Evolutionary conservation across 1,140 invertebrate genomes (phyloP).

Genomic region (Drosophila kanapiae): DNA sequence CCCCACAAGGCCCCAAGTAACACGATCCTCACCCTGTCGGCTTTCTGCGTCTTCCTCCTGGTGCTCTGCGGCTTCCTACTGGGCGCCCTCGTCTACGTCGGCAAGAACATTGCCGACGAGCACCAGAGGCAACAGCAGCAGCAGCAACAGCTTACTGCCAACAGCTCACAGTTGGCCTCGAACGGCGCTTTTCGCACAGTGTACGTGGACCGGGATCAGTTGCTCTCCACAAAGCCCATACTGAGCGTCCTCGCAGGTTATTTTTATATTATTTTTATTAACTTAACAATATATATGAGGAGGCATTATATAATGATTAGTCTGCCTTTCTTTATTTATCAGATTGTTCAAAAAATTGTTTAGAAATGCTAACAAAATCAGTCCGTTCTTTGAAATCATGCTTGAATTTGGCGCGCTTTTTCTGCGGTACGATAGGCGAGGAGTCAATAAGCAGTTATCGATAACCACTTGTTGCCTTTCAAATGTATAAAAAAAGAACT

Average conservation of each 20-base stretch:
- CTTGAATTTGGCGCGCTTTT: conserved; percentile 16
- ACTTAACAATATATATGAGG: too few relatives aligned
- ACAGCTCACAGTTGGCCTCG: conserved; percentile 26
- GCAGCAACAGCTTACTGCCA: conserved; percentile 10
- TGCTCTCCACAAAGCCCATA: conserved; percentile 77
- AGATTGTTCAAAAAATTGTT: neutral
- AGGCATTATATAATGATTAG: too few relatives aligned
- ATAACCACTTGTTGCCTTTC: neutral
- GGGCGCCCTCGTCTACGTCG: conserved; percentile 86
- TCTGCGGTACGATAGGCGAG: conserved; percentile 11
- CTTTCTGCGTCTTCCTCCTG: conserved; percentile 85
- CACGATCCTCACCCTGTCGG: conserved; percentile 82
- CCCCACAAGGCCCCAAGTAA: conserved; percentile 67
- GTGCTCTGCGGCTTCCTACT: conserved; percentile 85
- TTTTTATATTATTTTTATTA: too few relatives aligned
- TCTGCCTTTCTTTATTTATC: neutral
- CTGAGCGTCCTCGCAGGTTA: conserved; percentile 68
- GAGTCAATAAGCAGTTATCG: neutral
- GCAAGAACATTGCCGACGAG: conserved; percentile 84
- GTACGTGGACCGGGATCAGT: conserved; percentile 68
- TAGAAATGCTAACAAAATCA: conserved; percentile 2
- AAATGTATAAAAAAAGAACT: neutral
- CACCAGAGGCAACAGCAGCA: conserved; percentile 59
- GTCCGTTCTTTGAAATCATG: conserved; percentile 6
- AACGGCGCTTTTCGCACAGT: conserved; percentile 55